phyloP scores from a whole-genome alignment of 2,797 vertebrate species.

The Danio albolineatus region DNA sequence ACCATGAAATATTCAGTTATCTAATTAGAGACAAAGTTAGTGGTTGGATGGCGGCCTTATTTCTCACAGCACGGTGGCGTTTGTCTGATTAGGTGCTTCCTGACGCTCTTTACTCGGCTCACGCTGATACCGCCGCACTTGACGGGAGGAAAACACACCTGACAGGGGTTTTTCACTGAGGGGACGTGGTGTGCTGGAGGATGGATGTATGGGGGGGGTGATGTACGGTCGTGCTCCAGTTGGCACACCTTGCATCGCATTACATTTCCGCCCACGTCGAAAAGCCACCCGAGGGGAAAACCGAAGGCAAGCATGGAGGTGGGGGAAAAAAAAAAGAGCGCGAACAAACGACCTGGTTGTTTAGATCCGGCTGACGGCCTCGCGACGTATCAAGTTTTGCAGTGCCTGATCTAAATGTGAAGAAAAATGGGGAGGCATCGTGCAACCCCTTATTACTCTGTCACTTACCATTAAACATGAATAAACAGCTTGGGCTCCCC shows the following conservation, averaged over 20 bases:
- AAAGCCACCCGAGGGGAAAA: conserved; percentile 55
- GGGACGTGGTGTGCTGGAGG: conserved; percentile 33
- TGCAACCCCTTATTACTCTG: conserved; percentile 64
- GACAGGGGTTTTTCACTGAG: conserved; percentile 34
- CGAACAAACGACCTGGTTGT: conserved; percentile 59
- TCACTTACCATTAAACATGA: conserved; percentile 68
- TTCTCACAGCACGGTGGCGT: conserved; percentile 38
- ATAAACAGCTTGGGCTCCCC: conserved; percentile 61
- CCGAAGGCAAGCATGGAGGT: conserved; percentile 37
- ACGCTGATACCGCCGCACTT: conserved; percentile 25
- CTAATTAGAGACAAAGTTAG: conserved; percentile 51
- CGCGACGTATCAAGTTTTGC: conserved; percentile 48
- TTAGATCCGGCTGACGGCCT: conserved; percentile 58
- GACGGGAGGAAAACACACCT: conserved; percentile 35
- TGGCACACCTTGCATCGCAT: conserved; percentile 72
- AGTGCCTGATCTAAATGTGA: conserved; percentile 52
- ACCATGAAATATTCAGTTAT: conserved; percentile 59
- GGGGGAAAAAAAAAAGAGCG: conserved; percentile 55
- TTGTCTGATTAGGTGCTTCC: conserved; percentile 54
- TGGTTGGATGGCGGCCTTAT: conserved; percentile 46
- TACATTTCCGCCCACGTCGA: conserved; percentile 70
- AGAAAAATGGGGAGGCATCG: conserved; percentile 47
- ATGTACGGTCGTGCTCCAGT: conserved; percentile 71
- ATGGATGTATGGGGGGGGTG: conserved; percentile 47
- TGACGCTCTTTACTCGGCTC: conserved; percentile 24